phyloP scores from a whole-genome alignment of 2,113 vertebrate species.

The Lampris megalopsis region DNA sequence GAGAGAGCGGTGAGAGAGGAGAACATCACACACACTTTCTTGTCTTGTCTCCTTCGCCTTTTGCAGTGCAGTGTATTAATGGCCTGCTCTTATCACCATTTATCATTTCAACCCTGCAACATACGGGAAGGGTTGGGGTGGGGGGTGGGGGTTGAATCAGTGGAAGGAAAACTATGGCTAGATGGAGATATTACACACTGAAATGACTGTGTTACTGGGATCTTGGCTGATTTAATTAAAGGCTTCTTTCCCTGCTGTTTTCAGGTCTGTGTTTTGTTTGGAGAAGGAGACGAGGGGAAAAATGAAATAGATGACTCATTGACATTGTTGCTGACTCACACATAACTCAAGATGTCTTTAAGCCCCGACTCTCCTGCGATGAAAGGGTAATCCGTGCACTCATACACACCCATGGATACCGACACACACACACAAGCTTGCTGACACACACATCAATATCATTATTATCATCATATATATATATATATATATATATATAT shows the following conservation, averaged over 20 bases:
- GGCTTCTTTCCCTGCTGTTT: slow-evolving; percentile 40
- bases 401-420: slow-evolving; percentile 6
- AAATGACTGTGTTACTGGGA: slow-evolving; percentile 60
- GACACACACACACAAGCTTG: slow-evolving; percentile 15
- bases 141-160: slow-evolving; percentile 50
- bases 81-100: slow-evolving; percentile 75
- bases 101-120: slow-evolving; percentile 77
- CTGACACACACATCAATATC: slow-evolving; percentile 24
- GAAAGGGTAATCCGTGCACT: neutral
- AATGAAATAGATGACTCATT: slow-evolving; percentile 63
- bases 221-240: slow-evolving; percentile 68
- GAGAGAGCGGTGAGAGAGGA: slow-evolving; percentile 6
- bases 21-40: slow-evolving; percentile 72
- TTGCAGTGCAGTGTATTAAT: slow-evolving; percentile 77
- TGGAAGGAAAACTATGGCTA: slow-evolving; percentile 67
- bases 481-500: too few species aligned
- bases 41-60: slow-evolving; percentile 71
- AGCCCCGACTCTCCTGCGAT: slow-evolving; percentile 21
- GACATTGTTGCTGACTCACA: slow-evolving; percentile 50
- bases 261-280: slow-evolving; percentile 44
- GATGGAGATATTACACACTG: slow-evolving; percentile 57
- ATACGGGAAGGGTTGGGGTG: slow-evolving; percentile 48
- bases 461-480: too few species aligned
- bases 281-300: slow-evolving; percentile 25
- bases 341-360: slow-evolving; percentile 50